phyloP scores from a whole-genome alignment of 2,113 vertebrate genomes.

The Salminus brasiliensis region DNA sequence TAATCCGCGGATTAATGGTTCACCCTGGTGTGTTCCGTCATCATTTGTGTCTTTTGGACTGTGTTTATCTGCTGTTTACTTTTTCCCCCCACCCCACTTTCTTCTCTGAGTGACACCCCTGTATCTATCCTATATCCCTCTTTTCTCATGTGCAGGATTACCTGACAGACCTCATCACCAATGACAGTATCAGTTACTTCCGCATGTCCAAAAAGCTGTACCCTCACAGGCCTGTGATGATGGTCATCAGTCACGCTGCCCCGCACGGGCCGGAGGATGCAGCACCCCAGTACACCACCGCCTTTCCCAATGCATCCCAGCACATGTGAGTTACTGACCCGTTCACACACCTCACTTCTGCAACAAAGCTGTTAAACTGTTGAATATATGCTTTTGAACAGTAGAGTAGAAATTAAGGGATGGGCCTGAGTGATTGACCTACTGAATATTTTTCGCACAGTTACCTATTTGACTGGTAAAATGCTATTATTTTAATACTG shows the following conservation, averaged over 20 bases:
- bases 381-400: too few species aligned
- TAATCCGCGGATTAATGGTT: constrained; percentile 5
- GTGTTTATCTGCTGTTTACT: not conserved
- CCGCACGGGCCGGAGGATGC: constrained; percentile 94
- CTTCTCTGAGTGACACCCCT: not conserved
- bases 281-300: constrained; percentile 88
- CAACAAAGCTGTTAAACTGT: too few species aligned
- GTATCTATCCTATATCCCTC: not conserved
- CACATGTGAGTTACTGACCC: constrained; percentile 86
- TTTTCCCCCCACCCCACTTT: too few species aligned
- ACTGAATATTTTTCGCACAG: too few species aligned
- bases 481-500: too few species aligned
- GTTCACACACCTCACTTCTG: not conserved
- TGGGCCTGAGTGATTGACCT: too few species aligned
- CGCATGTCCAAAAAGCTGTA: constrained; percentile 91
- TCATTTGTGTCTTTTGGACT: not conserved
- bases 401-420: too few species aligned
- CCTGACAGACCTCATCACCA: constrained; percentile 95
- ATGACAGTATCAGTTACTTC: constrained; percentile 92
- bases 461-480: too few species aligned
- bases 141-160: constrained; percentile 82
- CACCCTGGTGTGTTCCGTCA: not conserved
- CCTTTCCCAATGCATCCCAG: constrained; percentile 93
- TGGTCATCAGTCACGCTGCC: constrained; percentile 95
- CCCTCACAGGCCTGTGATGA: constrained; percentile 90